These are phyloP conservation scores for Epiperipatus broadwayi DNA, from an alignment of 2,888 invertebrate species.

Conservation along the genomic window DNA sequence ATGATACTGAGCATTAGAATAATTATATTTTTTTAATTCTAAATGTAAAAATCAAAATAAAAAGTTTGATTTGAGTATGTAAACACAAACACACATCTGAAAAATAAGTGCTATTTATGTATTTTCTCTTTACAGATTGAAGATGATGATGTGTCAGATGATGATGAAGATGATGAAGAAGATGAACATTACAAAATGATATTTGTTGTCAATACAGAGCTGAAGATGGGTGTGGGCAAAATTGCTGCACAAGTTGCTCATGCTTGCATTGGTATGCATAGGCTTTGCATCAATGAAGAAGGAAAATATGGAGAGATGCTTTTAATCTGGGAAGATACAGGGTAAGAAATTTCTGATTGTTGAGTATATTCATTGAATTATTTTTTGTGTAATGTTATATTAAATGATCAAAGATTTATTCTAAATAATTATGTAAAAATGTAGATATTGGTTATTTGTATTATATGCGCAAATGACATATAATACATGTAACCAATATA, in stretches of 20 bases:
- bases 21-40: no score
- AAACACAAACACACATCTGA: no score
- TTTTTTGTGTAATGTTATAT: not conserved
- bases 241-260: slow-evolving; percentile 40
- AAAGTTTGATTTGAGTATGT: no score
- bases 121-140: no score
- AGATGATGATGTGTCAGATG: slow-evolving; percentile 23
- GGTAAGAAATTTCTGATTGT: slow-evolving; percentile 21
- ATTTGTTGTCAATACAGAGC: slow-evolving; percentile 39
- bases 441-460: no score
- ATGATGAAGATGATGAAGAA: slow-evolving; percentile 21
- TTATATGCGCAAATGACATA: no score
- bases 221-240: slow-evolving; percentile 44
- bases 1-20: no score
- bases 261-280: slow-evolving; percentile 38
- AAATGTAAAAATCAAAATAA: no score
- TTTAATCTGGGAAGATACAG: slow-evolving; percentile 30
- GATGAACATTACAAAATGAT: slow-evolving; percentile 39
- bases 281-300: slow-evolving; percentile 30
- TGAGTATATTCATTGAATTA: not conserved
- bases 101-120: no score
- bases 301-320: slow-evolving; percentile 27
- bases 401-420: no score
- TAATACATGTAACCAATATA: no score
- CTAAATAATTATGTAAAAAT: no score